Conservation (phyloP, 2,113 vertebrate genomes). For the Pheucticus melanocephalus region DNA sequence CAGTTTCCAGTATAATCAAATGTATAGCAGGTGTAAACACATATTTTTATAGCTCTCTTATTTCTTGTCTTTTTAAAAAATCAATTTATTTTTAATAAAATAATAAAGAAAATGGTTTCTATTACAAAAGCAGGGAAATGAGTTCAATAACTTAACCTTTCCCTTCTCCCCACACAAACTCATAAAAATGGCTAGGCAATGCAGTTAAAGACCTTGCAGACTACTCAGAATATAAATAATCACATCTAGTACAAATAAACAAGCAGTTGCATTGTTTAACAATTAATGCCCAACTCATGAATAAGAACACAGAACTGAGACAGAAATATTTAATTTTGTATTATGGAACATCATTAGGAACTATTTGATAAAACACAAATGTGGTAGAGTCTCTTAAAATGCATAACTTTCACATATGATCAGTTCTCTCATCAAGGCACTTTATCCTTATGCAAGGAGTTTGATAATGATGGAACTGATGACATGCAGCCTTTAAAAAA, state of each 20-base stretch:
- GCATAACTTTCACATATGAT: not conserved
- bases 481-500: not conserved
- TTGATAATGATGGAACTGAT: not conserved
- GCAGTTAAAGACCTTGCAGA: constrained; percentile 52
- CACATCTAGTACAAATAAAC: constrained; percentile 66
- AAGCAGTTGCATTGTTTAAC: constrained; percentile 59
- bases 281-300: constrained; percentile 62
- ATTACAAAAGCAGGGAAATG: not conserved
- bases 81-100: constrained; percentile 52
- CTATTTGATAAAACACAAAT: constrained; percentile 61
- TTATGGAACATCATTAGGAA: constrained; percentile 70
- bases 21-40: not conserved
- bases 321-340: constrained; percentile 70
- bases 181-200: constrained; percentile 29
- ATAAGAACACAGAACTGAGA: constrained; percentile 53
- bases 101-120: constrained; percentile 26
- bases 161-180: constrained; percentile 34
- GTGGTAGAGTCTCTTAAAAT: constrained; percentile 42
- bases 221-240: constrained; percentile 62
- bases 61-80: constrained; percentile 48
- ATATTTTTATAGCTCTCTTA: not conserved
- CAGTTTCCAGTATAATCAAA: not conserved
- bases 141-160: constrained; percentile 37
- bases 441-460: not conserved
- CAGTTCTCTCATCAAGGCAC: not conserved